phyloP scores from a whole-genome alignment of 2,113 vertebrate species.

The Phyllopteryx taeniolatus region DNA sequence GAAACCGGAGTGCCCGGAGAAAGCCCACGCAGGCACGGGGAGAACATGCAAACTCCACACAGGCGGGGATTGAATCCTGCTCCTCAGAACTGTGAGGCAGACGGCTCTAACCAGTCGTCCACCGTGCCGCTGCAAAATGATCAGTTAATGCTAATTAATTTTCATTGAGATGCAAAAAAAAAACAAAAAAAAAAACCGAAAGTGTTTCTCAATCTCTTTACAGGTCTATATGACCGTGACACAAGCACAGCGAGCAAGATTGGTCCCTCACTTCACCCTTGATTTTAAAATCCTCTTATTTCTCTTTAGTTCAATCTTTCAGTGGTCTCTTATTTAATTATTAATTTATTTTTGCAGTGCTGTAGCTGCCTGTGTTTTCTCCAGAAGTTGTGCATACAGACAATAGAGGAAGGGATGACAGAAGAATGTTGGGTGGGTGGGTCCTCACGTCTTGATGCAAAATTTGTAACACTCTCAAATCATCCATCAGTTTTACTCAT shows the following conservation, averaged over 20 bases:
- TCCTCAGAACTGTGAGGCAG: no score
- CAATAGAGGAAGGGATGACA: slow-evolving; percentile 19
- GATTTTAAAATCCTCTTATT: not conserved
- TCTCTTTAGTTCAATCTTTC: not conserved
- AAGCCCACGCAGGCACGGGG: no score
- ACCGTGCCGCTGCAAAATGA: no score
- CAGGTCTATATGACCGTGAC: not conserved
- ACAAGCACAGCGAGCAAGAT: not conserved
- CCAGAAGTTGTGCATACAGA: slow-evolving; percentile 50
- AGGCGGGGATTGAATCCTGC: no score
- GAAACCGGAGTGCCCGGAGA: no score
- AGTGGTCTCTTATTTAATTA: not conserved
- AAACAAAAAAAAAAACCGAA: no score
- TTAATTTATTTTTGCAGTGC: not conserved
- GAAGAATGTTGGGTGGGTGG: slow-evolving; percentile 24
- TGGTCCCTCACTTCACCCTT: not conserved
- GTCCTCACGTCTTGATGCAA: slow-evolving; percentile 35
- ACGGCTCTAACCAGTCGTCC: no score
- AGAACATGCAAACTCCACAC: no score
- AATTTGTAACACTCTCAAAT: slow-evolving; percentile 39
- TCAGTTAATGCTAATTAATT: no score
- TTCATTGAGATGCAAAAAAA: no score
- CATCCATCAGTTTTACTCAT: slow-evolving; percentile 42
- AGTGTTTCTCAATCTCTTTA: no score
- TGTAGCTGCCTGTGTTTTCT: slow-evolving; percentile 48